These are phyloP conservation scores for Lophius americanus DNA, from an alignment of 2,797 vertebrate genomes.

Conservation along the genomic window DNA sequence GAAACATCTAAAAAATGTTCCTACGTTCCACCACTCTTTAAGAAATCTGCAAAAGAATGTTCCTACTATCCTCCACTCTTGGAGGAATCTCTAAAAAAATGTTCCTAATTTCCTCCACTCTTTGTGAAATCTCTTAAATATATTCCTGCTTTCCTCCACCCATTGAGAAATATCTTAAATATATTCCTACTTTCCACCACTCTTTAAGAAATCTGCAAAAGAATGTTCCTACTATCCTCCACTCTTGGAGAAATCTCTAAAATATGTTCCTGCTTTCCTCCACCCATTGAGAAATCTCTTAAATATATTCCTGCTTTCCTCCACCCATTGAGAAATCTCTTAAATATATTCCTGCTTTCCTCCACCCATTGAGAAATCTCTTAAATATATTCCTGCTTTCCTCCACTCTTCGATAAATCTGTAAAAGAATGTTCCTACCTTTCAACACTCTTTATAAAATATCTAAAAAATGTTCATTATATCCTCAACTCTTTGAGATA, in stretches of 20 bases:
- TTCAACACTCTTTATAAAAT: neutral
- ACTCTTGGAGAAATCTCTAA: too few species aligned
- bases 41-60: too few species aligned
- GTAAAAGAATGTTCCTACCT: neutral
- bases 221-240: too few species aligned
- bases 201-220: neutral
- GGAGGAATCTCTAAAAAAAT: neutral
- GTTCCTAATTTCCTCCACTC: neutral
- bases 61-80: neutral
- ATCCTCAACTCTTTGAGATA: neutral
- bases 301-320: neutral
- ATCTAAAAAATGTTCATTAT: neutral
- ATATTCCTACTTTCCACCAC: neutral
- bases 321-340: neutral
- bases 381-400: too few species aligned
- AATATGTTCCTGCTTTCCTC: neutral
- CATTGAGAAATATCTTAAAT: neutral
- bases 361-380: neutral
- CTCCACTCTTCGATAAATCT: neutral
- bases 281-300: neutral
- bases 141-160: neutral
- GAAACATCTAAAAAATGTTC: too few species aligned
- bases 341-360: neutral
- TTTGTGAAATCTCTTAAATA: neutral
- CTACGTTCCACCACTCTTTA: neutral